Evolutionary conservation across 2,797 vertebrate species (phyloP).

Genomic region (Diceros bicornis): DNA sequence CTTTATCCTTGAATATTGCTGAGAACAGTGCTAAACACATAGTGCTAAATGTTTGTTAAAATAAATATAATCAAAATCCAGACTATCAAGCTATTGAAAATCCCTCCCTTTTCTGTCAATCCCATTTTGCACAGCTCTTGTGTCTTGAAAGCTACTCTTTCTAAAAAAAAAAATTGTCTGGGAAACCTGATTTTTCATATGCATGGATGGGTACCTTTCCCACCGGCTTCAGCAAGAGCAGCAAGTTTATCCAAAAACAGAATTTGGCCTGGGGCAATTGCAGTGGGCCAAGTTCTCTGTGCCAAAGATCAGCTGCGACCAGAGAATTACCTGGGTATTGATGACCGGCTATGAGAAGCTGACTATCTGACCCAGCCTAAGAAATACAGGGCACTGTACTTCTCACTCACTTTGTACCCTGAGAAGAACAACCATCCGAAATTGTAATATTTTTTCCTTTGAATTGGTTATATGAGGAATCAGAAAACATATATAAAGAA

Average conservation of each 20-base stretch:
- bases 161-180: background rate
- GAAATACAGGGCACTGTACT: background rate
- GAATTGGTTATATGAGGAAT: constrained; percentile 6
- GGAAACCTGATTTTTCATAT: background rate
- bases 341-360: background rate
- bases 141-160: background rate
- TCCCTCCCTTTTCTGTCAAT: background rate
- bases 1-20: background rate
- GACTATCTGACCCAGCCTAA: background rate
- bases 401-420: background rate
- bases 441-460: background rate
- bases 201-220: background rate
- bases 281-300: constrained; percentile 3
- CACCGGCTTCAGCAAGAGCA: constrained; percentile 35
- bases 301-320: constrained; percentile 19
- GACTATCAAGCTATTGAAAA: background rate
- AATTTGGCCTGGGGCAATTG: background rate
- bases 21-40: background rate
- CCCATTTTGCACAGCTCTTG: background rate
- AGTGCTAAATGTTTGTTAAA: constrained; percentile 34
- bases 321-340: background rate
- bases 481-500: constrained; percentile 19
- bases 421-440: constrained; percentile 13
- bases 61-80: constrained; percentile 10
- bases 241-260: constrained; percentile 9